These are phyloP conservation scores for Sebastiscus tertius DNA, from an alignment of 2,797 vertebrate species.

Conservation along the genomic window DNA sequence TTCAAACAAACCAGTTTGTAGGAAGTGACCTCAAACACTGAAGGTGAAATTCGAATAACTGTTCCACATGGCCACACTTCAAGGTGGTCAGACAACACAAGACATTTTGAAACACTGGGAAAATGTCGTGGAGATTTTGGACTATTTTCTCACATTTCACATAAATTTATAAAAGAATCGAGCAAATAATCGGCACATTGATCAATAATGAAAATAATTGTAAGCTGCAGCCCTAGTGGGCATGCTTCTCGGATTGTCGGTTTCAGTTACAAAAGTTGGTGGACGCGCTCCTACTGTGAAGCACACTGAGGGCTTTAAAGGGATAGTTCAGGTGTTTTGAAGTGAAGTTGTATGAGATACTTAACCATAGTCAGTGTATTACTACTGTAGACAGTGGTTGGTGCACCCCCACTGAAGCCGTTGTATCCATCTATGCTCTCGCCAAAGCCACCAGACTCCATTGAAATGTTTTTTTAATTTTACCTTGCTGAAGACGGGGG, in stretches of 20 bases:
- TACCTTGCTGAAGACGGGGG: too few species aligned
- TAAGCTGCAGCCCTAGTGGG: neutral
- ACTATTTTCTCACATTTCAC: neutral
- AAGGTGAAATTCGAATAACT: neutral
- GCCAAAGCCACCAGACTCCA: too few species aligned
- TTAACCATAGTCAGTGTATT: too few species aligned
- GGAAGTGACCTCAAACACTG: neutral
- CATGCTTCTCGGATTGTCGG: neutral
- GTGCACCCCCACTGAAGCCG: too few species aligned
- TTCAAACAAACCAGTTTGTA: neutral
- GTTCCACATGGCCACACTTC: neutral
- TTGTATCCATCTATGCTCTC: too few species aligned
- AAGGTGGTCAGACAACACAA: neutral
- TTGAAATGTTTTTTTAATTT: too few species aligned
- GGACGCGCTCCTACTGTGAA: rapidly evolving
- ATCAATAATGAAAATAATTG: neutral
- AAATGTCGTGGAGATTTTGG: too few species aligned
- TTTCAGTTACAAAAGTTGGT: neutral
- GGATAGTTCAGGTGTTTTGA: too few species aligned
- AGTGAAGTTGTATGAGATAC: too few species aligned
- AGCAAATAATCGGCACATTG: neutral
- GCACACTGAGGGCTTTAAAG: neutral
- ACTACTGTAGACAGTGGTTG: rapidly evolving
- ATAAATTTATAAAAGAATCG: neutral
- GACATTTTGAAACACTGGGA: neutral